Evolutionary conservation across 2,113 vertebrate species (phyloP), one percentile per base, ranked within the genome.

Genomic region (Etheostoma cragini): DNA sequence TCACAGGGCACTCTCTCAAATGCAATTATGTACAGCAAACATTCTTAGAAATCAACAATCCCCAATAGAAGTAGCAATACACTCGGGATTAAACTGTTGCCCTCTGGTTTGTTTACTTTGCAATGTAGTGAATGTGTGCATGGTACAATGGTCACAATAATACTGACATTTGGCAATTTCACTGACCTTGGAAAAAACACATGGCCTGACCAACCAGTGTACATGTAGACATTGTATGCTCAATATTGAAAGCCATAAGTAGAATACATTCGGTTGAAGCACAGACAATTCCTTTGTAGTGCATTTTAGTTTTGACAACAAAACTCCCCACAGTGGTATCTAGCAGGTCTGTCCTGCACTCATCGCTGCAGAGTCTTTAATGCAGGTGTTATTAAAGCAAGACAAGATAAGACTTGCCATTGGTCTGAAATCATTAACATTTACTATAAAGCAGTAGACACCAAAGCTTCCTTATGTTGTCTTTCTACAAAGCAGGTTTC

Each of bases 401-500:
- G 83, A 88, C 80, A 82, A 85, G 86, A 85, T 86, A 49, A 86
- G 68, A 90, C 76, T 82, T 46, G 70, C 81, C 63, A 76, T 46
- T 78, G 80, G 72, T 85, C 84, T 88, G 22, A 49, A 74, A 87
- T 89, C 71, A 84, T 81, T 88, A 93, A 86, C 90, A 94, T 96
- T 96, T 94, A 95, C 96, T 95, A 80, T 86, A 96, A 81, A 96
- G 90, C 47, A 81, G 95, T 15, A 8, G 49, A 35, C 95, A 96
- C 60, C 91, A 91, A 56, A 88, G 92, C 76, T 92, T 94, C 96
- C 95, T 97, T 72, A 96, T 94, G 70, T 91, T 83, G 84, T 96
- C 95, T 85, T 96, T 89, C 96, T 89, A 95, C 94, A 53, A 95
- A 89, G 76, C 94, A 94, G 53, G 54, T 96, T 97, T 93, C 95